Conservation (phyloP, 2,888 invertebrate species). For the Myathropa florea region DNA sequence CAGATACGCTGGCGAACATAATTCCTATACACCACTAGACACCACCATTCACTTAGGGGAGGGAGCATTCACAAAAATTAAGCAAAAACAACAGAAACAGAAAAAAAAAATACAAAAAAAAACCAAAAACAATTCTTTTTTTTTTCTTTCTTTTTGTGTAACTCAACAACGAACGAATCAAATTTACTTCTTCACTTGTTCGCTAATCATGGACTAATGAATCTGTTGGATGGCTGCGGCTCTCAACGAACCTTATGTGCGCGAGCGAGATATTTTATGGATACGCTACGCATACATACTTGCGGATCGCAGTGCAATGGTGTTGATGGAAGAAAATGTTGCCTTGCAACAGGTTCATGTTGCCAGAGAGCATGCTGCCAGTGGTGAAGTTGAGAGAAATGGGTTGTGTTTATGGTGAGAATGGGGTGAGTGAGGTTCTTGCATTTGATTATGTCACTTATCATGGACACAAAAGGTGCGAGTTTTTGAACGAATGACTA, state of each 20-base stretch:
- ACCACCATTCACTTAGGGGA: constrained; percentile 48
- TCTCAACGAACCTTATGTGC: constrained; percentile 44
- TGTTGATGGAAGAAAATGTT: neutral
- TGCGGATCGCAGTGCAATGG: neutral
- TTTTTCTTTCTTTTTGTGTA: neutral
- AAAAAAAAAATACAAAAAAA: constrained; percentile 39
- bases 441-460: neutral
- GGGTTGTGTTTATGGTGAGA: neutral
- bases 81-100: constrained; percentile 23
- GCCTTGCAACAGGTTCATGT: neutral
- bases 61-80: constrained; percentile 29
- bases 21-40: constrained; percentile 54
- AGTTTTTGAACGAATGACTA: too few species aligned
- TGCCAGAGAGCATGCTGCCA: neutral
- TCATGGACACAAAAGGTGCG: neutral
- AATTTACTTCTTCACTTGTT: constrained; percentile 62
- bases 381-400: neutral
- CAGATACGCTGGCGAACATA: constrained; percentile 54
- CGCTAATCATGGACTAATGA: constrained; percentile 68
- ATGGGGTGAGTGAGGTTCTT: neutral
- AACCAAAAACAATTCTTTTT: constrained; percentile 1
- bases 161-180: constrained; percentile 28
- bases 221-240: constrained; percentile 29
- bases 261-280: constrained; percentile 28
- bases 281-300: constrained; percentile 20